Percentiles rank a stretch among this genome's conserved stretches.
Conservation (phyloP, 2,888 invertebrate species). For the Parasteatoda lunata region DNA sequence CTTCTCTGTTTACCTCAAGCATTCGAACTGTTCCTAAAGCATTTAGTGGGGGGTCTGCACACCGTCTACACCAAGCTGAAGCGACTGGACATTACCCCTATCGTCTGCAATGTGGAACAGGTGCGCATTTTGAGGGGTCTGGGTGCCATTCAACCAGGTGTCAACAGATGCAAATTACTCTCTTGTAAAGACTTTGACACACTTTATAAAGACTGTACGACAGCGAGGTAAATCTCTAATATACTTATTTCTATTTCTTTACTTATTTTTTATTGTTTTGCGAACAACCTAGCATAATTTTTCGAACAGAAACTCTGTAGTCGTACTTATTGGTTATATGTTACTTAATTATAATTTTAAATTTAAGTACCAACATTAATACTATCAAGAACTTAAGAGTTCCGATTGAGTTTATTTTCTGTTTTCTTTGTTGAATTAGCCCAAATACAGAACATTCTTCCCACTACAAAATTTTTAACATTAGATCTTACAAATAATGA, state of each 20-base stretch:
- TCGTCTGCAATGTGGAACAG: constrained; percentile 99
- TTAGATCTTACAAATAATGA: too few relatives aligned
- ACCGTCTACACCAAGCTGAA: constrained; percentile 99
- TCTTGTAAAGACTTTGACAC: constrained; percentile 99
- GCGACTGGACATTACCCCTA: constrained; percentile 97
- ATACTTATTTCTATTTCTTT: background rate
- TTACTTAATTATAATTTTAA: too few relatives aligned
- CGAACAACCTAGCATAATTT: too few relatives aligned
- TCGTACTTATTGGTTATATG: too few relatives aligned
- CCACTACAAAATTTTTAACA: too few relatives aligned
- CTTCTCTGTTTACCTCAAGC: constrained; percentile 99
- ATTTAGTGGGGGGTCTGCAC: constrained; percentile 98
- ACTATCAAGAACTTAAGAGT: too few relatives aligned
- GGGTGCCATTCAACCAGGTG: constrained; percentile 99
- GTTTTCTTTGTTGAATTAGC: too few relatives aligned
- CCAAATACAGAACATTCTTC: too few relatives aligned
- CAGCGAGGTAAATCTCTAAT: constrained; percentile 89
- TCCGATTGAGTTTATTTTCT: too few relatives aligned
- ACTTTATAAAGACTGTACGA: constrained; percentile 99
- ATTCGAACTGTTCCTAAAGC: constrained; percentile 98
- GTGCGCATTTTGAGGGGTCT: constrained; percentile 97
- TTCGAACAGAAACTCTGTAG: too few relatives aligned
- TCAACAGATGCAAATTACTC: constrained; percentile 99
- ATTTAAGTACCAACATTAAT: too few relatives aligned
- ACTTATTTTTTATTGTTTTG: background rate